Conservation (phyloP, 2,888 invertebrate genomes). For the Chloromyia formosa region DNA sequence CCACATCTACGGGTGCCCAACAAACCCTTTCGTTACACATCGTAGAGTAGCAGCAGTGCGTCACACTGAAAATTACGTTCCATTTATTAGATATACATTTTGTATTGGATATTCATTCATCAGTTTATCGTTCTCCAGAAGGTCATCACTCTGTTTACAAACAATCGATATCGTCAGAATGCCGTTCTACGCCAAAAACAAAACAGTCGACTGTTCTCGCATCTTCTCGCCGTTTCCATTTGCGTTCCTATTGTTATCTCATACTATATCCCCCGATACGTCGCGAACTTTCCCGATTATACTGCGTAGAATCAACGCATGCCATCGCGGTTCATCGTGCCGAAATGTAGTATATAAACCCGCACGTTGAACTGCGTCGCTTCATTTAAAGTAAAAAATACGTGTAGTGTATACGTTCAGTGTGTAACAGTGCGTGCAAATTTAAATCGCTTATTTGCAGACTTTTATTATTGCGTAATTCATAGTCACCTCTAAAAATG, state of each 20-base stretch:
- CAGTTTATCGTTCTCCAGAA: too few species aligned
- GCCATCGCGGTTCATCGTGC: background rate
- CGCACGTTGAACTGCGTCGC: background rate
- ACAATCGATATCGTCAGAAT: too few species aligned
- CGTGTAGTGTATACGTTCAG: background rate
- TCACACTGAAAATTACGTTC: too few species aligned
- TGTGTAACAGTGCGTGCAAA: constrained; percentile 26
- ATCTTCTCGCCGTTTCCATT: background rate
- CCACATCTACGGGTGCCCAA: too few species aligned
- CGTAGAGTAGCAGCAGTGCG: too few species aligned
- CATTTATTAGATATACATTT: too few species aligned
- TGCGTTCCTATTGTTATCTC: background rate
- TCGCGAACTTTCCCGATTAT: background rate
- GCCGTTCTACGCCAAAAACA: background rate
- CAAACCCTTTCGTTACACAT: too few species aligned
- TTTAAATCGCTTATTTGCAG: background rate
- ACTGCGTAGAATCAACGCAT: background rate
- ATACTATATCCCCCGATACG: background rate
- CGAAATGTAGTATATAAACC: background rate
- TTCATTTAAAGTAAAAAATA: background rate
- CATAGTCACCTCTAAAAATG: background rate
- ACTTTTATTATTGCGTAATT: background rate
- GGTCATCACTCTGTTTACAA: too few species aligned
- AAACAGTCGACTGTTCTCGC: constrained; percentile 5
- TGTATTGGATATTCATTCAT: too few species aligned